phyloP scores from a whole-genome alignment of 2,113 vertebrate genomes.

The Piaya cayana region DNA sequence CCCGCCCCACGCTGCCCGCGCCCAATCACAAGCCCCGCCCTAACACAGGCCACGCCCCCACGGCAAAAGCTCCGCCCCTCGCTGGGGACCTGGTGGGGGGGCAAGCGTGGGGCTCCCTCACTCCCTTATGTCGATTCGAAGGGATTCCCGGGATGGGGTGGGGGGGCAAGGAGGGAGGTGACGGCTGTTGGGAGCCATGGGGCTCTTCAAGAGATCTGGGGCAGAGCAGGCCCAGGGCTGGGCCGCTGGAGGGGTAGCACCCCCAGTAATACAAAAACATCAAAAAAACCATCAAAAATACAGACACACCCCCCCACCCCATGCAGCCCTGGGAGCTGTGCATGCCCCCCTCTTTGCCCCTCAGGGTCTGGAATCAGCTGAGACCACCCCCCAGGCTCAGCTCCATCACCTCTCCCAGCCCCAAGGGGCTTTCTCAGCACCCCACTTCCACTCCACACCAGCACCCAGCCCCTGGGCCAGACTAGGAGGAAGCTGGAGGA shows the following conservation, averaged over 20 bases:
- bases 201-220: too few relatives aligned
- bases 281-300: background rate
- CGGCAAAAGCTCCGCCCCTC: too few relatives aligned
- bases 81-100: background rate
- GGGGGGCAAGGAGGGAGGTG: too few relatives aligned
- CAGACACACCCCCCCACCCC: too few relatives aligned
- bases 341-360: too few relatives aligned
- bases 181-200: too few relatives aligned
- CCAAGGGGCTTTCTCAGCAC: background rate
- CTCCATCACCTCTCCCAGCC: background rate
- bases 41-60: background rate
- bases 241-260: too few relatives aligned
- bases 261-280: background rate
- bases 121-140: too few relatives aligned
- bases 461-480: background rate
- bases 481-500: background rate
- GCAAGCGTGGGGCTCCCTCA: rapidly evolving
- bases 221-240: too few relatives aligned
- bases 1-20: background rate
- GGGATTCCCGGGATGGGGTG: background rate
- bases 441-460: background rate
- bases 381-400: too few relatives aligned
- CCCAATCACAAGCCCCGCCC: too few relatives aligned
- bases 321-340: too few relatives aligned
- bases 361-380: background rate